These are phyloP conservation scores for Nycticorax nycticorax DNA, from an alignment of 2,113 vertebrate genomes.

Conservation along the genomic window DNA sequence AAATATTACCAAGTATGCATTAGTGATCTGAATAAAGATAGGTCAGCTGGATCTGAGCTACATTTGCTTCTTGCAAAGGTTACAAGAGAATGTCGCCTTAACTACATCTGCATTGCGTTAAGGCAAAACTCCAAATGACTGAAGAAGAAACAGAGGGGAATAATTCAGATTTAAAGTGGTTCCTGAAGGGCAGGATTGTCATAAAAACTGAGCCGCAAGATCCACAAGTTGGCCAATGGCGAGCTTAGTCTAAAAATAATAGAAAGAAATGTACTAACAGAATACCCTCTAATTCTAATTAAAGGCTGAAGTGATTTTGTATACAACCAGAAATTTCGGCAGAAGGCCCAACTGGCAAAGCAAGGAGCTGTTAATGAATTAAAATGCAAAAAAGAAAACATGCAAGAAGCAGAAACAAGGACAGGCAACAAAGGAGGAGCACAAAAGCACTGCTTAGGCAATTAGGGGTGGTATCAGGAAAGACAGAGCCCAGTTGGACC, in stretches of 20 bases:
- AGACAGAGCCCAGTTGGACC: not conserved
- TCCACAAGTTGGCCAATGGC: not conserved
- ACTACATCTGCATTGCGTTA: not conserved
- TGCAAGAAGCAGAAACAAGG: not conserved
- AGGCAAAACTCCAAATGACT: not conserved
- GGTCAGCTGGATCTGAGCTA: not conserved
- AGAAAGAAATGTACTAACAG: not conserved
- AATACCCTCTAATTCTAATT: not conserved
- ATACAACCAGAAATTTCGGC: not conserved
- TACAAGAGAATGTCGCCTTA: not conserved
- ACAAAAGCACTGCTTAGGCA: not conserved
- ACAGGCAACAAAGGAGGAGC: not conserved
- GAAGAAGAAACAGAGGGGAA: not conserved
- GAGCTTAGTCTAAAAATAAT: not conserved
- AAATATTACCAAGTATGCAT: not conserved
- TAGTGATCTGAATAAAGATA: not conserved
- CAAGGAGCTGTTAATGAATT: not conserved
- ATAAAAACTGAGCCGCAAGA: not conserved
- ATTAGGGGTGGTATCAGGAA: not conserved
- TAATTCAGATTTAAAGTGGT: not conserved
- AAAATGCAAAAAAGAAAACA: not conserved
- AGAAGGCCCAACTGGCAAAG: not conserved
- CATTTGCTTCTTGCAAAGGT: not conserved
- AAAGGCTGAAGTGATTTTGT: not conserved
- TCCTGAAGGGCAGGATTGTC: not conserved